phyloP scores from a whole-genome alignment of 2,113 vertebrate genomes.

The Butastur rufipennis region DNA sequence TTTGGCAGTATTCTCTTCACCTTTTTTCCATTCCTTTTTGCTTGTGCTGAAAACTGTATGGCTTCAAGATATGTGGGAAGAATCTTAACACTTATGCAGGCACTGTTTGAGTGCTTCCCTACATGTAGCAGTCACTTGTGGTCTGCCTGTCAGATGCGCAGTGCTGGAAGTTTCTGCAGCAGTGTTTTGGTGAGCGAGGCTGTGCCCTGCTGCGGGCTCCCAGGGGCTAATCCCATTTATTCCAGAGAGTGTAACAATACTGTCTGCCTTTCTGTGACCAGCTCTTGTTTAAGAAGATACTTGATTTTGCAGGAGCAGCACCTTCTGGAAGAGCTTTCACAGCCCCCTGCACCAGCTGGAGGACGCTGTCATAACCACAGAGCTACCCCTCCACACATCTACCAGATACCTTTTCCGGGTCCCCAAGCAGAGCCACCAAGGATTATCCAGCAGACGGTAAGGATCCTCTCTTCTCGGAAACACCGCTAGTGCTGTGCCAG shows the following conservation, averaged over 20 bases:
- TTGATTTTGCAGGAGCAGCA: conserved; percentile 77
- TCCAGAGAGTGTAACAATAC: neutral
- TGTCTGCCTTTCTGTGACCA: neutral
- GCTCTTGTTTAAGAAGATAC: neutral
- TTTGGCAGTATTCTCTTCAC: neutral
- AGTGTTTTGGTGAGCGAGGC: neutral
- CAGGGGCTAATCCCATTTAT: neutral
- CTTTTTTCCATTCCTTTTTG: neutral
- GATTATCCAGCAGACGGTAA: conserved; percentile 80
- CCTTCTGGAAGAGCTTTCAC: conserved; percentile 73
- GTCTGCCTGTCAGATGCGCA: neutral
- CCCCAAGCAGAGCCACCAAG: conserved; percentile 50
- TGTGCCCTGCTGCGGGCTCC: neutral
- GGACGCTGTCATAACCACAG: neutral
- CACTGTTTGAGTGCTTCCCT: neutral
- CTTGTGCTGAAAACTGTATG: neutral
- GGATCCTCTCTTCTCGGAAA: neutral
- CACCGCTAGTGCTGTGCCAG: fast-evolving
- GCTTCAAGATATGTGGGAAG: neutral
- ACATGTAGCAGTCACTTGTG: neutral
- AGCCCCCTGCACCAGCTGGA: conserved; percentile 55
- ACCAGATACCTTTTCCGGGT: conserved; percentile 47
- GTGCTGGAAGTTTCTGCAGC: neutral
- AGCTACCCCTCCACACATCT: neutral
- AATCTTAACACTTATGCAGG: neutral